Percentiles rank a stretch among this genome's conserved stretches.
Evolutionary conservation across 2,797 vertebrate species (phyloP).

Genomic region (Crocidura indochinensis): DNA sequence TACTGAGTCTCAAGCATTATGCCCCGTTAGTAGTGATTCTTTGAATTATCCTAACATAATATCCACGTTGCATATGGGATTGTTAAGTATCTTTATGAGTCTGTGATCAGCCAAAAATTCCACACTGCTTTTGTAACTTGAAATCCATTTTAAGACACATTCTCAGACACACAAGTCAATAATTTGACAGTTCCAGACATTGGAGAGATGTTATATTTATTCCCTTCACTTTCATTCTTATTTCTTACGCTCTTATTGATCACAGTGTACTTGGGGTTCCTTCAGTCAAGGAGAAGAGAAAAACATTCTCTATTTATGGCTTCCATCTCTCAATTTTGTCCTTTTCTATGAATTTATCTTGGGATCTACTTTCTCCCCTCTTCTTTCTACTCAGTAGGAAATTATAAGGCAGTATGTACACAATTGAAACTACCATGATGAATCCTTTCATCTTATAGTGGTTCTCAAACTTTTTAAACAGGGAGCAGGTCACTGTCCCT

Average conservation of each 20-base stretch:
- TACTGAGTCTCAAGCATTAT: conserved; percentile 62
- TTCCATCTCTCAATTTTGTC: conserved; percentile 77
- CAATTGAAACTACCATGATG: conserved; percentile 73
- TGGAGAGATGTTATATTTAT: conserved; percentile 67
- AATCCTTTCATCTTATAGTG: conserved; percentile 82
- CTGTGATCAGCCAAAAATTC: conserved; percentile 46
- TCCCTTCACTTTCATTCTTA: conserved; percentile 74
- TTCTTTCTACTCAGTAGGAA: conserved; percentile 71
- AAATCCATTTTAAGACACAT: conserved; percentile 71
- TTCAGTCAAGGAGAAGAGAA: conserved; percentile 67
- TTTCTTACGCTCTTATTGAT: conserved; percentile 76
- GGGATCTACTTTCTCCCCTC: conserved; percentile 78
- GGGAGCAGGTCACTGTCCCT: no score
- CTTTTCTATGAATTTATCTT: conserved; percentile 78
- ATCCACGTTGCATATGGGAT: conserved; percentile 55
- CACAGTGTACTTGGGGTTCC: conserved; percentile 63
- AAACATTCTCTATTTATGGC: conserved; percentile 80
- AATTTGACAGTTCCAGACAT: conserved; percentile 64
- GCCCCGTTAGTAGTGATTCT: conserved; percentile 51
- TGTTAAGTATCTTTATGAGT: conserved; percentile 68
- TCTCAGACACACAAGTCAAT: conserved; percentile 73
- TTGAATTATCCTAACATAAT: conserved; percentile 53
- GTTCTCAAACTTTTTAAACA: conserved; percentile 35
- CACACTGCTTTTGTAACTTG: conserved; percentile 76
- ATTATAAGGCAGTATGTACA: conserved; percentile 76